Evolutionary conservation across 2,888 invertebrate species (phyloP).

Genomic region (Thymelicus lineola): DNA sequence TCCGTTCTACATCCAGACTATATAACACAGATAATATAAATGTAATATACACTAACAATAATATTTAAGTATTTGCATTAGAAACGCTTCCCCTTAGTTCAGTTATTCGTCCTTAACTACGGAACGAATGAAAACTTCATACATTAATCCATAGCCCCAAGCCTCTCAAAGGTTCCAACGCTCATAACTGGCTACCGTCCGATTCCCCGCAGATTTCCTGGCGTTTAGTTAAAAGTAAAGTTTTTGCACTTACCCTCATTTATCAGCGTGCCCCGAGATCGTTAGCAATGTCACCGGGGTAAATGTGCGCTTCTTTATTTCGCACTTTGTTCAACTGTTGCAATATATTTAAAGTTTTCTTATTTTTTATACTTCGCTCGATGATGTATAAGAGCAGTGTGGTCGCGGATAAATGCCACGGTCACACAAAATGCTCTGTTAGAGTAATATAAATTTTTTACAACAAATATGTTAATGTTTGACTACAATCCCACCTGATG

Average conservation of each 20-base stretch:
- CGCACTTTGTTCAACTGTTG: conserved; percentile 32
- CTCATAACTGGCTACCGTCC: conserved; percentile 3
- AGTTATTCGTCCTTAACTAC: not conserved
- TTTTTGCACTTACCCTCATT: conserved; percentile 24
- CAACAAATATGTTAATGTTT: too few relatives aligned
- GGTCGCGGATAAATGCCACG: not conserved
- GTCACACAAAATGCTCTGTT: too few relatives aligned
- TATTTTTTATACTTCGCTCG: not conserved
- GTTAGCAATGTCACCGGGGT: conserved; percentile 33
- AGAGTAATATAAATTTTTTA: too few relatives aligned
- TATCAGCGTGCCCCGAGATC: conserved; percentile 26
- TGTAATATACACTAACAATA: too few relatives aligned
- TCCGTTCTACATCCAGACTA: too few relatives aligned
- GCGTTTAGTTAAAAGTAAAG: conserved; percentile 21
- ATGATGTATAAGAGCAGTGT: not conserved
- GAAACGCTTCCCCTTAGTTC: too few relatives aligned
- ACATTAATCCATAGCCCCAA: not conserved
- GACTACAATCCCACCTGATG: too few relatives aligned
- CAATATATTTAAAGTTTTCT: conserved; percentile 25
- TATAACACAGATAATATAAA: too few relatives aligned
- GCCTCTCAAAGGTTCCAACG: not conserved
- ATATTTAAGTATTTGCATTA: too few relatives aligned
- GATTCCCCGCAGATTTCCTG: conserved; percentile 7
- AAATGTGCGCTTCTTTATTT: conserved; percentile 30
- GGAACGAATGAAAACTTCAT: not conserved